Evolutionary conservation across 64 coral and sea anemone species (phyloP), one percentile per base, ranked within the genome.

Genomic region (Anthopleura sola): DNA sequence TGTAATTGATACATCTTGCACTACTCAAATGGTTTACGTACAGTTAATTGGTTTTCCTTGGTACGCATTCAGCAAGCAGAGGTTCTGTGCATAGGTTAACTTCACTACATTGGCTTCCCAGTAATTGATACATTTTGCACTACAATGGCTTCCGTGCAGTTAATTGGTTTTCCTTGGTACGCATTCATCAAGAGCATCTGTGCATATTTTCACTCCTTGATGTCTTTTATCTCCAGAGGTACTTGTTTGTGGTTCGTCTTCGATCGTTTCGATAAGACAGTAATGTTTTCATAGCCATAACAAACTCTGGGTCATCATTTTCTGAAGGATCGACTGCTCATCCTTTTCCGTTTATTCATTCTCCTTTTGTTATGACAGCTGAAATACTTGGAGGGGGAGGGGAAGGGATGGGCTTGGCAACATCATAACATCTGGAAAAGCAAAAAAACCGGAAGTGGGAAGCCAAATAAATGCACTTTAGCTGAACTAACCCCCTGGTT

Each of bases 191-290:
- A 56, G 14, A 56, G 17, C 55, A 56, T 56, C 55, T 56, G 16
- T n/a, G 24, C 58, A 71, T 71, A 31, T 15, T 71, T 68, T 71
- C 66, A 32, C 24, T 44, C 24, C 60, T 28, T 28, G 23, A 7
- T 44, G 40, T 44, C 40, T 29, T 66, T 29, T 31, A 71, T 71
- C 66, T 71, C 13, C 13, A 71, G 23, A 34, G 10, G 8, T 10
- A 32, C n/a, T 71, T 71, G 66, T 71, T 71, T 71, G 1, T 71
- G 28, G 66, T 71, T 71, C 31, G 66, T 71, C 66, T 71, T 66
- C 3, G 29, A 71, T 71, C 31, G 8, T 14, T 14, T 32, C 28
- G 66, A 71, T 71, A 71, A 34, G 1, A 71, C 66, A 71, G 12
- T 5, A 71, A 71, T 71, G 66, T 71, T 71, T 71, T 11, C 14